These are phyloP conservation scores for Sebastes fasciatus DNA, from an alignment of 2,113 vertebrate species.

Conservation along the genomic window DNA sequence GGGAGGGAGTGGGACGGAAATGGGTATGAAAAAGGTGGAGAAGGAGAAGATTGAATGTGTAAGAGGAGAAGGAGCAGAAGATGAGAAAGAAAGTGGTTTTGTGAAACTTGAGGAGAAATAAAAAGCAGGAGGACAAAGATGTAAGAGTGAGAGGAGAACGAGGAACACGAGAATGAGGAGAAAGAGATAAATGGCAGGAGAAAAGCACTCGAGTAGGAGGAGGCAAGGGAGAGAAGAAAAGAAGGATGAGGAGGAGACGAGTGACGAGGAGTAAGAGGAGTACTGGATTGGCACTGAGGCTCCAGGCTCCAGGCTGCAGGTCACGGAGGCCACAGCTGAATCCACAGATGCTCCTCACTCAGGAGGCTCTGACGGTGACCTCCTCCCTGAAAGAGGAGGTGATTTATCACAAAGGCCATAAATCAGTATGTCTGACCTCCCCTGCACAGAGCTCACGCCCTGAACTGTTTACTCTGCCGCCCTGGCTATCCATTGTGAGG, in stretches of 20 bases:
- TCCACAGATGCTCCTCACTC: conserved; percentile 78
- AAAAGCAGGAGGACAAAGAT: conserved; percentile 32
- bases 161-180: conserved; percentile 22
- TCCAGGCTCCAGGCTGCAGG: conserved; percentile 53
- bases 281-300: conserved; percentile 39
- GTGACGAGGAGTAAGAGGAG: conserved; percentile 38
- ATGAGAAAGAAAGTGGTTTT: conserved; percentile 17
- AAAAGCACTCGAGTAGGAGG: conserved; percentile 1
- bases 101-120: conserved; percentile 37
- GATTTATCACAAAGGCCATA: conserved; percentile 80
- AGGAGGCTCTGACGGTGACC: conserved; percentile 73
- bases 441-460: conserved; percentile 69
- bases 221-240: conserved; percentile 8
- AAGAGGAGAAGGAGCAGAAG: conserved; percentile 29
- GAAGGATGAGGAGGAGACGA: conserved; percentile 46
- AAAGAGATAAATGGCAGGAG: conserved; percentile 32
- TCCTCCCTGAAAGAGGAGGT: conserved; percentile 71
- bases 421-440: conserved; percentile 79
- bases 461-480: conserved; percentile 74
- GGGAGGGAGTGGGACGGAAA: conserved; percentile 4
- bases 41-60: conserved; percentile 21
- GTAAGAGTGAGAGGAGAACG: conserved; percentile 4
- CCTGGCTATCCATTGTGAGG: conserved; percentile 71
- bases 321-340: conserved; percentile 82
- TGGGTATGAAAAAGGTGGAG: not conserved